phyloP scores from a whole-genome alignment of 2,113 vertebrate species.

The Psilopsiagon aurifrons region DNA sequence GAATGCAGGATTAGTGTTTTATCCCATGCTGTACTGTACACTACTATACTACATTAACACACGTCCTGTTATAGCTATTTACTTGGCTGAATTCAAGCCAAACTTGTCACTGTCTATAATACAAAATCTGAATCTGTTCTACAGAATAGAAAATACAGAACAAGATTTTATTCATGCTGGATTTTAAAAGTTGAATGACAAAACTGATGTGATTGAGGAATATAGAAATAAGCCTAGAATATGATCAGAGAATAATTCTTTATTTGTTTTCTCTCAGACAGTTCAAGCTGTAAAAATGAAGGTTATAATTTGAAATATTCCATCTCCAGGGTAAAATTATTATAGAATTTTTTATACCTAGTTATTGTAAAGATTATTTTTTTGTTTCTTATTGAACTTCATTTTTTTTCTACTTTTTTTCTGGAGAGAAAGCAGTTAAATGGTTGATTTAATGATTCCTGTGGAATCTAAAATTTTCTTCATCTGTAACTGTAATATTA shows the following conservation, averaged over 20 bases:
- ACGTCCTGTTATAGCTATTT: not conserved
- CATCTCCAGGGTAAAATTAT: not conserved
- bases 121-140: not conserved
- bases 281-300: not conserved
- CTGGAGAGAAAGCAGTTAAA: not conserved
- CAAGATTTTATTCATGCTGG: not conserved
- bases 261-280: not conserved
- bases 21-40: not conserved
- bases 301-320: not conserved
- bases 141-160: not conserved
- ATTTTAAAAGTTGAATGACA: not conserved
- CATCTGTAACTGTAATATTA: not conserved
- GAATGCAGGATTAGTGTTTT: not conserved
- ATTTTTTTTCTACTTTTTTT: not conserved
- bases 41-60: not conserved
- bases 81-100: not conserved
- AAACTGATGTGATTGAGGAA: not conserved
- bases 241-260: not conserved
- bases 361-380: not conserved
- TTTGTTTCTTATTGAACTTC: not conserved
- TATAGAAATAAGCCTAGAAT: not conserved
- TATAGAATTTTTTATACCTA: not conserved
- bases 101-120: not conserved
- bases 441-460: not conserved
- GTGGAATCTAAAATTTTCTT: not conserved